phyloP scores from a whole-genome alignment of 2,113 vertebrate species.

The Laticauda colubrina region DNA sequence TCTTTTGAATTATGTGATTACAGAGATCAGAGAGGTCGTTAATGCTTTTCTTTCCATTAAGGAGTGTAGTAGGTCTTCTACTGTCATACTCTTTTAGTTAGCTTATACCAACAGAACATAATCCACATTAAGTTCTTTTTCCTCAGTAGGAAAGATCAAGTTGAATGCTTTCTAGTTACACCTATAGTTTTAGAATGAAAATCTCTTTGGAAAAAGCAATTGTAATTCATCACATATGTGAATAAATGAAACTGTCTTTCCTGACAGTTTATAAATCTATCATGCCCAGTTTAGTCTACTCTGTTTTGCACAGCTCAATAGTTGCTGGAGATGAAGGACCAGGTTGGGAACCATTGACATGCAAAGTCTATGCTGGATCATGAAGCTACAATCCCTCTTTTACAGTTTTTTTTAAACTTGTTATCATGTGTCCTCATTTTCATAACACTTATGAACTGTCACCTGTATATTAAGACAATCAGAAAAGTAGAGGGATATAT shows the following conservation, averaged over 20 bases:
- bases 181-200: conserved; percentile 5
- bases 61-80: conserved; percentile 12
- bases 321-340: not conserved
- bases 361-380: no score
- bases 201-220: not conserved
- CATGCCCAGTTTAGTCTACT: not conserved
- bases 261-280: not conserved
- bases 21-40: conserved; percentile 48
- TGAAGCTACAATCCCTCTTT: no score
- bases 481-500: not conserved
- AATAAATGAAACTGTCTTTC: not conserved
- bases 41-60: conserved; percentile 22
- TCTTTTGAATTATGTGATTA: conserved; percentile 59
- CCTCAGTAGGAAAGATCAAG: not conserved
- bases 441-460: not conserved
- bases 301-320: not conserved
- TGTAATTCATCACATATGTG: not conserved
- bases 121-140: conserved; percentile 17
- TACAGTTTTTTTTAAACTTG: not conserved
- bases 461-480: not conserved
- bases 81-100: conserved; percentile 7
- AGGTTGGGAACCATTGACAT: not conserved
- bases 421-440: not conserved
- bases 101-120: not conserved
- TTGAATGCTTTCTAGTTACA: not conserved